Percentiles rank a stretch among this genome's conserved stretches.
Conservation (phyloP, 2,797 vertebrate species). For the Hippoglossus hippoglossus region DNA sequence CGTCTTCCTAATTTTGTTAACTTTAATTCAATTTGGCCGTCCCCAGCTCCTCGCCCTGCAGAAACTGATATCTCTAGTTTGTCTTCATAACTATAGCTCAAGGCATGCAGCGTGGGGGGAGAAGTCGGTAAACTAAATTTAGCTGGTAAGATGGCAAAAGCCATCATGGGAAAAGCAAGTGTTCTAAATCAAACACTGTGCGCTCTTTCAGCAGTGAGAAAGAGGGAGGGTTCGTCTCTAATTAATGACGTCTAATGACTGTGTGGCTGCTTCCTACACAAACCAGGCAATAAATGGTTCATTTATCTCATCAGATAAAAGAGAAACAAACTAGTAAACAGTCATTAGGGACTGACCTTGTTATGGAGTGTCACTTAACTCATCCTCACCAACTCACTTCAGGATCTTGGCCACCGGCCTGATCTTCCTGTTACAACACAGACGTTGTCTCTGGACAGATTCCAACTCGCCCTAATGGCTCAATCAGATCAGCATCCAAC, state of each 20-base stretch:
- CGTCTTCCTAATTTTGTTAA: conserved; percentile 37
- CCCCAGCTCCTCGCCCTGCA: conserved; percentile 2
- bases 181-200: neutral
- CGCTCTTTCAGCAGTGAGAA: neutral
- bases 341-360: neutral
- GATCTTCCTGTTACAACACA: conserved; percentile 30
- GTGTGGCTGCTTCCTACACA: neutral
- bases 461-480: conserved; percentile 19
- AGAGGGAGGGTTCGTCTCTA: neutral
- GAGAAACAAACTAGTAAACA: conserved; percentile 5
- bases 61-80: conserved; percentile 22
- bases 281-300: too few relatives aligned
- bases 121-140: conserved; percentile 5
- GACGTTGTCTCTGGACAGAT: conserved; percentile 35
- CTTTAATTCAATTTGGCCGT: conserved; percentile 31
- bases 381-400: neutral
- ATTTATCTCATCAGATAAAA: neutral
- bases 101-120: neutral
- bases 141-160: neutral
- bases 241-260: neutral
- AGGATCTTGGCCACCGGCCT: conserved; percentile 32
- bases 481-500: conserved; percentile 16
- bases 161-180: neutral
- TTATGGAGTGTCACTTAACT: conserved; percentile 25
- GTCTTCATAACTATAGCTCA: conserved; percentile 10